Evolutionary conservation across 92 coral and sea anemone species (phyloP), one percentile per base, ranked within the genome.

Genomic region (Porites cylindrica): DNA sequence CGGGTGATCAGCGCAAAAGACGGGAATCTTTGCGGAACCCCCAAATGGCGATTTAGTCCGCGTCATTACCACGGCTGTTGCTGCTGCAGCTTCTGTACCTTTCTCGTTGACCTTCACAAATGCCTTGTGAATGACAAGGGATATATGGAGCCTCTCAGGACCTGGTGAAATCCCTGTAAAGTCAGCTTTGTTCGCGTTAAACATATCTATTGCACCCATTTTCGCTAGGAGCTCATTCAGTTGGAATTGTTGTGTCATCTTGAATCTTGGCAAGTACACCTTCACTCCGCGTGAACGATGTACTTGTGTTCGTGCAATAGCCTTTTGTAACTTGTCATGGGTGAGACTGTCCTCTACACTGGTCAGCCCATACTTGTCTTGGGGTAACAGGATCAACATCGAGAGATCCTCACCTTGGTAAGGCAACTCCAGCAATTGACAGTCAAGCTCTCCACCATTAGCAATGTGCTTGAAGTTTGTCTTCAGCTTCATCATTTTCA

Each of bases 41-140:
- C 32, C 4, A 29, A 2, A 29, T 29, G 32, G 32, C 11, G 61
- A 9, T 56, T 2, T 14, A 56, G 60, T 5, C 2, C 60, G 38
- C 83, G 60, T n/a, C 14, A 29, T 29, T 83, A 94, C 78, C n/a
- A 90, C 90, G 29, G 93, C 98, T 12, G 96, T 92, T 0, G 98
- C 96, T 21, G 98, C 98, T 1, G 95, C 96, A 0, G 98, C 96
- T 53, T 96, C 98, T 60, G 98, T 96, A 2, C 98, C 98, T 60
- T 96, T 85, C 77, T 96, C 96, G 58, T 91, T 94, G 10, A 96
- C 96, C 69, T 93, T 96, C 17, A 96, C 95, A 81, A 93, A 96
- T 17, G 95, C 98, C 83, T 95, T 91, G 87, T 96, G 98, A 66
- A 91, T 59, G 6, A 91, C 93, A n/a, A 29, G 83, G 29, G 98